Evolutionary conservation across 64 coral and sea anemone genomes (phyloP).

Genomic region (Stylophora pistillata): DNA sequence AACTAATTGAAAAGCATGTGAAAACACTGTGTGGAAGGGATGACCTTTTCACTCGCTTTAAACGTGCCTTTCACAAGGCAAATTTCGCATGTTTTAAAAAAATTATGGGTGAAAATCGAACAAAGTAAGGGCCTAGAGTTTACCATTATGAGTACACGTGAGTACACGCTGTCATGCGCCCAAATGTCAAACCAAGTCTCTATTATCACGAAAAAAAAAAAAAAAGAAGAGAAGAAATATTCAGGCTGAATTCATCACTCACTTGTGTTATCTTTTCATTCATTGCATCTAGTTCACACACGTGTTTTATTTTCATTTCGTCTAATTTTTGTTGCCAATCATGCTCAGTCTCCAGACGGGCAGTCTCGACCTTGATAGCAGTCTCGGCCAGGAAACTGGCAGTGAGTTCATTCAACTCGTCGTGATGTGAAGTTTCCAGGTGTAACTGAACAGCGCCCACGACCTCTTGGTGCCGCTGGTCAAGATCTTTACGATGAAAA

Average conservation of each 20-base stretch:
- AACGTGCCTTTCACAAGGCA: no score
- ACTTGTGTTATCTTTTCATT: conserved; percentile 60
- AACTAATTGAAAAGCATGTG: no score
- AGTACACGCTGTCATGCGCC: no score
- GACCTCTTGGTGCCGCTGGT: conserved; percentile 65
- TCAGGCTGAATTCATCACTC: background rate
- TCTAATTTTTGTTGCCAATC: conserved; percentile 71
- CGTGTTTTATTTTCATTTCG: conserved; percentile 35
- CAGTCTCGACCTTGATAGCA: conserved; percentile 76
- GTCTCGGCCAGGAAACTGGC: conserved; percentile 78
- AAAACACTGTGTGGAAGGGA: no score
- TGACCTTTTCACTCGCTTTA: no score
- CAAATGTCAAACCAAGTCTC: no score
- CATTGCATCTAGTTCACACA: conserved; percentile 32
- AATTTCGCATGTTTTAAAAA: no score
- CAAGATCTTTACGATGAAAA: conserved; percentile 54
- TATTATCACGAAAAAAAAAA: no score
- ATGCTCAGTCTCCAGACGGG: conserved; percentile 77
- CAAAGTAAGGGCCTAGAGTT: no score
- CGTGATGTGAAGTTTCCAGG: conserved; percentile 76
- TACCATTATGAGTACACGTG: no score
- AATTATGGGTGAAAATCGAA: no score
- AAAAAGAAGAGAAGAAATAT: no score
- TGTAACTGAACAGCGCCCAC: conserved; percentile 65
- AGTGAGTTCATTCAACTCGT: conserved; percentile 74